Evolutionary conservation across 2,888 invertebrate genomes (phyloP).

Genomic region (Gymnocheta viridis): DNA sequence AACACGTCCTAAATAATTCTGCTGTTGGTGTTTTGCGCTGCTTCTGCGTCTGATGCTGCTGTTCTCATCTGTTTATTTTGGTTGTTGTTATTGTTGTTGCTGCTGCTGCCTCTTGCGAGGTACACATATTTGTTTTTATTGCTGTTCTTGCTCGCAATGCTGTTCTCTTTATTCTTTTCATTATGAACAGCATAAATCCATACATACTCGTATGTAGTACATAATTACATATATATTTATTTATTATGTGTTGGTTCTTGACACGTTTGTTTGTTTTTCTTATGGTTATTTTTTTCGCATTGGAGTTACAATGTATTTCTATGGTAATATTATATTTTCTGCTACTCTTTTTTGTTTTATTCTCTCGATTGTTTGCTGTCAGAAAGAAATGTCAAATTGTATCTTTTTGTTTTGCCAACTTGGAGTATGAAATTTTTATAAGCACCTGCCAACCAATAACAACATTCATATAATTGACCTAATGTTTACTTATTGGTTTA

Average conservation of each 20-base stretch:
- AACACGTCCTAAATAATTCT: slow-evolving; percentile 44
- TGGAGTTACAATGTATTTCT: background rate
- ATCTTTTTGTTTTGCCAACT: background rate
- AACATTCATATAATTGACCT: slow-evolving; percentile 45
- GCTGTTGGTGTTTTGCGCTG: slow-evolving; percentile 11
- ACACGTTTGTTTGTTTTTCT: slow-evolving; percentile 30
- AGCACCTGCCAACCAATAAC: slow-evolving; percentile 10
- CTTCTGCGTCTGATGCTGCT: slow-evolving; percentile 39
- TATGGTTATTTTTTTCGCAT: background rate
- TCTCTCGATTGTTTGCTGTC: slow-evolving; percentile 4
- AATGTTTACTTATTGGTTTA: slow-evolving; percentile 44
- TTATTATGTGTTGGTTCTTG: background rate
- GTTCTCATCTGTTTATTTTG: slow-evolving; percentile 37
- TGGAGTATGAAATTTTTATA: slow-evolving; percentile 6
- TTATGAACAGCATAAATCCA: slow-evolving; percentile 33
- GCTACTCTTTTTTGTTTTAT: background rate
- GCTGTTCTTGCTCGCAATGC: background rate
- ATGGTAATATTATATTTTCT: background rate
- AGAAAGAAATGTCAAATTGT: background rate
- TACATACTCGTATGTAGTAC: background rate
- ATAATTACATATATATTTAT: no score
- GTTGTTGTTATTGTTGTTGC: background rate
- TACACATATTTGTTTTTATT: slow-evolving; percentile 45
- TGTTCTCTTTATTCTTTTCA: slow-evolving; percentile 41
- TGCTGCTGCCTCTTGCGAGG: slow-evolving; percentile 1